These are phyloP conservation scores for Oopsacas minuta DNA, from an alignment of 37 sponge, comb jelly and placozoan species.

Conservation along the genomic window DNA sequence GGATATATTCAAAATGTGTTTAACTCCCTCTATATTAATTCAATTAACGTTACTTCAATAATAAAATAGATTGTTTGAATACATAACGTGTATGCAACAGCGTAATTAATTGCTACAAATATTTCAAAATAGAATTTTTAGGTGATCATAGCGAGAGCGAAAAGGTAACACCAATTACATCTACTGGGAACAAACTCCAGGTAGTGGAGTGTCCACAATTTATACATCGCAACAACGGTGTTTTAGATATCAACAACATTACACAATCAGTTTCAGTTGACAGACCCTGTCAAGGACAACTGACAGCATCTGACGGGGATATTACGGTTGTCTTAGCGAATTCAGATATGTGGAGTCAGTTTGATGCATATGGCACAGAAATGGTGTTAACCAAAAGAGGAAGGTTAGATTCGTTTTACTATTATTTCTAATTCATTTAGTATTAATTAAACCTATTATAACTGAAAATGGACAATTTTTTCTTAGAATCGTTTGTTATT, in stretches of 20 bases:
- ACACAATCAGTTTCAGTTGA: background rate
- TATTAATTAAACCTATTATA: background rate
- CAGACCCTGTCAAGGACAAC: background rate
- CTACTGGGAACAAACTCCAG: background rate
- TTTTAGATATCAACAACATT: background rate
- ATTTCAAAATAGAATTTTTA: too few species aligned
- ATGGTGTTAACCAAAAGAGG: conserved; percentile 13
- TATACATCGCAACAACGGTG: background rate
- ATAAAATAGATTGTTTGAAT: too few species aligned
- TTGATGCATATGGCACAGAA: background rate
- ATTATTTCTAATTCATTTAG: background rate
- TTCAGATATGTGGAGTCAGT: conserved; percentile 9
- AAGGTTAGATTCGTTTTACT: background rate
- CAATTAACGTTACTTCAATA: too few species aligned
- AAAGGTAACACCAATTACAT: background rate
- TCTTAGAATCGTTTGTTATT: too few species aligned
- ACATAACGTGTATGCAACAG: too few species aligned
- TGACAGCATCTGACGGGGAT: background rate
- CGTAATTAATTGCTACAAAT: too few species aligned
- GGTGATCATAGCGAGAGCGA: background rate
- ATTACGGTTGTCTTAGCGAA: background rate
- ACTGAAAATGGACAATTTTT: too few species aligned
- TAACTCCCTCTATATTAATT: too few species aligned
- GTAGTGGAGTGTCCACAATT: background rate
- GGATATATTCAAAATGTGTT: too few species aligned